phyloP scores from a whole-genome alignment of 2,888 invertebrate species.

The Eremobia ochroleuca region DNA sequence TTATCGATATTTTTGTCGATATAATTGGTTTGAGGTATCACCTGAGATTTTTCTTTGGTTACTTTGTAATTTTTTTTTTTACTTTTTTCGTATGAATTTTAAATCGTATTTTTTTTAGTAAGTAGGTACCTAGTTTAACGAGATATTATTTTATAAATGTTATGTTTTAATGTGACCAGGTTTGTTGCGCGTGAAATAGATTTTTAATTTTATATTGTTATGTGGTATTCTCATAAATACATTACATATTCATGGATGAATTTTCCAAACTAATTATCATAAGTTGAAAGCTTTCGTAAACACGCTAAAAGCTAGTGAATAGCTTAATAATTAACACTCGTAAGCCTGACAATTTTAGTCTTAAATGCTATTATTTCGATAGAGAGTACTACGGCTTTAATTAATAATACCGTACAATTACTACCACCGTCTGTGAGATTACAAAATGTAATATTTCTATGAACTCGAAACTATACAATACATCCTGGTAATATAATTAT shows the following conservation, averaged over 20 bases:
- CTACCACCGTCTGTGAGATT: not conserved
- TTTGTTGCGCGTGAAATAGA: not conserved
- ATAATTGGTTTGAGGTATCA: slow-evolving; percentile 17
- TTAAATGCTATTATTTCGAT: slow-evolving; percentile 1
- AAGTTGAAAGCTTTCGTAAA: not conserved
- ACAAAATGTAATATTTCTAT: not conserved
- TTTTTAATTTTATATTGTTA: not conserved
- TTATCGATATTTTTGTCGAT: slow-evolving; percentile 60
- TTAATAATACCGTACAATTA: slow-evolving; percentile 3
- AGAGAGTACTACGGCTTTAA: not conserved
- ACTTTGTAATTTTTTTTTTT: not conserved
- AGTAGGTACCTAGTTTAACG: not conserved
- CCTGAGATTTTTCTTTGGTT: not conserved
- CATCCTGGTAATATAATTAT: not conserved
- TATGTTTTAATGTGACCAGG: too few relatives aligned
- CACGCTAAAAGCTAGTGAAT: not conserved
- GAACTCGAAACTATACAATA: not conserved
- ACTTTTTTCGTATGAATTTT: not conserved
- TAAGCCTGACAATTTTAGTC: not conserved
- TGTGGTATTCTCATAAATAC: not conserved
- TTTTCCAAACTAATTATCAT: not conserved
- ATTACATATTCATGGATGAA: not conserved
- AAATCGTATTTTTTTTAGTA: not conserved
- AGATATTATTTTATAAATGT: not conserved
- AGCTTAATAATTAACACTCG: slow-evolving; percentile 12